phyloP scores from a whole-genome alignment of 2,113 vertebrate genomes.

The Ivindomyrus marchei region DNA sequence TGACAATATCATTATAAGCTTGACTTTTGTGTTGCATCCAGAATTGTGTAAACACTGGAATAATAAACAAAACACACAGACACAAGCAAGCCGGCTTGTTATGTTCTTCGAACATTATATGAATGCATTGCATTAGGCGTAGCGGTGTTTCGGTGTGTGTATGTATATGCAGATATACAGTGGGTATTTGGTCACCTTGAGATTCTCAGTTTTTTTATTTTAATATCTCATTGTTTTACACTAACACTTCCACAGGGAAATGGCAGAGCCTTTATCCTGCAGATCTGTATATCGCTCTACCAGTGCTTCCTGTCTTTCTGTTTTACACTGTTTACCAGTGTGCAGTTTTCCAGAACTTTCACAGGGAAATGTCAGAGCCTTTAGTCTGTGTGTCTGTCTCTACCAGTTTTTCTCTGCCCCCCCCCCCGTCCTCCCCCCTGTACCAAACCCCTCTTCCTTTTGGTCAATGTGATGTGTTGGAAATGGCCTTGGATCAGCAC shows the following conservation, averaged over 20 bases:
- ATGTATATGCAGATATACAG: background rate
- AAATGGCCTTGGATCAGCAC: slow-evolving; percentile 18
- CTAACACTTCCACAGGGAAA: background rate
- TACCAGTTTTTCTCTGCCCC: background rate
- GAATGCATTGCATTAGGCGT: background rate
- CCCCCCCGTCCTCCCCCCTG: background rate
- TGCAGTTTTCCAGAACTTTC: background rate
- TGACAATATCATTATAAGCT: background rate
- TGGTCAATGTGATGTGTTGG: background rate
- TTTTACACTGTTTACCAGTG: background rate
- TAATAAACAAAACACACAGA: background rate
- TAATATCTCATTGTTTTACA: background rate
- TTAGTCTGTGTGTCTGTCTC: background rate
- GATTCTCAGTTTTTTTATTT: background rate
- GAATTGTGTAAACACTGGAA: background rate
- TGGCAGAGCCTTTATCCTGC: background rate
- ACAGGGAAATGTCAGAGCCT: background rate
- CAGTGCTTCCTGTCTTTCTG: background rate
- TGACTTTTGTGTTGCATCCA: background rate
- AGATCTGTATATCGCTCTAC: background rate
- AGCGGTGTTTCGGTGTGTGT: background rate
- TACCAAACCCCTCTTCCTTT: slow-evolving; percentile 8
- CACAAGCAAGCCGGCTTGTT: background rate
- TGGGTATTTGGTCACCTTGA: background rate
- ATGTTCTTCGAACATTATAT: background rate